Conservation (phyloP, 2,888 invertebrate genomes). For the Orchesella flavescens region DNA sequence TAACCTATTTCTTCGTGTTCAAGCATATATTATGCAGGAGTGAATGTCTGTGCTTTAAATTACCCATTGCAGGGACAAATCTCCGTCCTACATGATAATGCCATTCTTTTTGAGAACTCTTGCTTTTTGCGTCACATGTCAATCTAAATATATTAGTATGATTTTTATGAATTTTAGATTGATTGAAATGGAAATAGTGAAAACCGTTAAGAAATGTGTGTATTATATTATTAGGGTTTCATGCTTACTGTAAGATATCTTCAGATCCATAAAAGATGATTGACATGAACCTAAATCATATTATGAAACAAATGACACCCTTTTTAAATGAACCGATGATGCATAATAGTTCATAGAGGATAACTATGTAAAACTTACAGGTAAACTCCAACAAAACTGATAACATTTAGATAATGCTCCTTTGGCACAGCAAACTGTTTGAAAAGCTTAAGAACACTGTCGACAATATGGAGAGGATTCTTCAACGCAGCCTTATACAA, state of each 20-base stretch:
- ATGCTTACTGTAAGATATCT: conserved; percentile 39
- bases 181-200: no score
- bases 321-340: no score
- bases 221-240: not conserved
- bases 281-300: conserved; percentile 20
- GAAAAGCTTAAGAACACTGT: not conserved
- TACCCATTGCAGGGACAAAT: conserved; percentile 44
- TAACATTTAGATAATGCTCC: conserved; percentile 50
- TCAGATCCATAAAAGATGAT: conserved; percentile 39
- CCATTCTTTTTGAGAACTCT: conserved; percentile 26
- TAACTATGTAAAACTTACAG: conserved; percentile 8
- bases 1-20: no score
- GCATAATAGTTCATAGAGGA: not conserved
- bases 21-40: no score
- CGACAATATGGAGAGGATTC: not conserved
- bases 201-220: no score
- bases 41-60: no score
- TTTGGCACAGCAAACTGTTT: conserved; percentile 30
- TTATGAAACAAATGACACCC: not conserved
- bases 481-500: conserved; percentile 11
- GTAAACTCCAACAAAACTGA: conserved; percentile 54
- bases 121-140: conserved; percentile 32
- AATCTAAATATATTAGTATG: not conserved
- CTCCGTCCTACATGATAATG: conserved; percentile 53
- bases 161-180: not conserved